phyloP scores from a whole-genome alignment of 2,113 vertebrate genomes.

The Microtus pennsylvanicus region DNA sequence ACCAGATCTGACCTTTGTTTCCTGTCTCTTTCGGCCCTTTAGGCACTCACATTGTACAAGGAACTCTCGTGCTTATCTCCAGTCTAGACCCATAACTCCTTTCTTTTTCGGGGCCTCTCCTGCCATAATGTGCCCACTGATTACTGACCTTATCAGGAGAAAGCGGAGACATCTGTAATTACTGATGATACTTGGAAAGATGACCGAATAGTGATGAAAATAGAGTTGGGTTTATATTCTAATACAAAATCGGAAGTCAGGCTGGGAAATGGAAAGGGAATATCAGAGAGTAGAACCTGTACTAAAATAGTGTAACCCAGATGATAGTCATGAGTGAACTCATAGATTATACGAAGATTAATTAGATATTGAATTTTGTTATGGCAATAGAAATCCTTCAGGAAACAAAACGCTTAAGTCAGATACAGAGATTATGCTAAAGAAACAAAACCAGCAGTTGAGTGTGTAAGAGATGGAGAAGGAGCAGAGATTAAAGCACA shows the following conservation, averaged over 20 bases:
- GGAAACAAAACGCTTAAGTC: neutral
- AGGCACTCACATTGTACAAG: neutral
- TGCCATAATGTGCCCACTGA: neutral
- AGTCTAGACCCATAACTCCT: no score
- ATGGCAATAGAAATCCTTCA: neutral
- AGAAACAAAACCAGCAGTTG: neutral
- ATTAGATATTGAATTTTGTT: neutral
- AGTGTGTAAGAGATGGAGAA: neutral
- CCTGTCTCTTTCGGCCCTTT: neutral
- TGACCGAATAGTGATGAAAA: neutral
- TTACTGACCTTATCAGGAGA: neutral
- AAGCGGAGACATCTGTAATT: neutral
- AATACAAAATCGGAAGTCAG: neutral
- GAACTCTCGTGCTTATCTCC: neutral
- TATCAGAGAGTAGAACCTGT: neutral
- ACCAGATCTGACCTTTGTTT: neutral
- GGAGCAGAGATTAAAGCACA: neutral
- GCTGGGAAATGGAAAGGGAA: neutral
- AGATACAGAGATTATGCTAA: neutral
- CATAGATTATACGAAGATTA: neutral
- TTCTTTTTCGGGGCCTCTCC: neutral
- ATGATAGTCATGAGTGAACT: neutral
- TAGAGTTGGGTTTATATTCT: neutral
- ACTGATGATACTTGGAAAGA: neutral
- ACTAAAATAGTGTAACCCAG: neutral